Evolutionary conservation across 2,888 invertebrate genomes (phyloP).

Genomic region (Pyrocoelia pectoralis): DNA sequence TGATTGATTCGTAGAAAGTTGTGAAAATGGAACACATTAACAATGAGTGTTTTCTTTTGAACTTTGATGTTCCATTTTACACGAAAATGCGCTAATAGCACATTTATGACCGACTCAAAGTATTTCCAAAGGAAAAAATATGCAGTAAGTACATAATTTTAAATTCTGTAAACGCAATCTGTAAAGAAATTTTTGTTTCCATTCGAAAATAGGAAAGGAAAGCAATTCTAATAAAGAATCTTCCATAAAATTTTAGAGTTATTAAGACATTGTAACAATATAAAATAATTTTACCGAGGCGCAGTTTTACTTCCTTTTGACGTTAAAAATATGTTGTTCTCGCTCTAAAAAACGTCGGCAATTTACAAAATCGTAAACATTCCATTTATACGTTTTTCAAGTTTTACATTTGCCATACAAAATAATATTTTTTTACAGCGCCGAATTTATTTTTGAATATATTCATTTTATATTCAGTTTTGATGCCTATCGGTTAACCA

Average conservation of each 20-base stretch:
- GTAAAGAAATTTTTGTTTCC: neutral
- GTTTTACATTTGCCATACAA: neutral
- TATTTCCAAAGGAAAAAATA: too few species aligned
- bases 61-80: too few species aligned
- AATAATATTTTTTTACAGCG: neutral
- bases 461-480: neutral
- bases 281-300: neutral
- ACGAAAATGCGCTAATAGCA: too few species aligned
- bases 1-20: too few species aligned
- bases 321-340: neutral
- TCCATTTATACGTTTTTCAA: neutral
- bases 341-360: neutral
- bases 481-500: neutral
- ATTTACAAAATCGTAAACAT: conserved; percentile 1
- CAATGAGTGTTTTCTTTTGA: too few species aligned
- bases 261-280: neutral
- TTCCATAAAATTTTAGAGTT: neutral
- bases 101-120: too few species aligned
- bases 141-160: too few species aligned
- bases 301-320: neutral
- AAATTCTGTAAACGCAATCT: too few species aligned
- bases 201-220: neutral
- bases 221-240: neutral
- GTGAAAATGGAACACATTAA: too few species aligned
- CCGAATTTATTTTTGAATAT: neutral